phyloP scores from a whole-genome alignment of 2,113 vertebrate genomes.

The Dunckerocampus dactyliophorus region DNA sequence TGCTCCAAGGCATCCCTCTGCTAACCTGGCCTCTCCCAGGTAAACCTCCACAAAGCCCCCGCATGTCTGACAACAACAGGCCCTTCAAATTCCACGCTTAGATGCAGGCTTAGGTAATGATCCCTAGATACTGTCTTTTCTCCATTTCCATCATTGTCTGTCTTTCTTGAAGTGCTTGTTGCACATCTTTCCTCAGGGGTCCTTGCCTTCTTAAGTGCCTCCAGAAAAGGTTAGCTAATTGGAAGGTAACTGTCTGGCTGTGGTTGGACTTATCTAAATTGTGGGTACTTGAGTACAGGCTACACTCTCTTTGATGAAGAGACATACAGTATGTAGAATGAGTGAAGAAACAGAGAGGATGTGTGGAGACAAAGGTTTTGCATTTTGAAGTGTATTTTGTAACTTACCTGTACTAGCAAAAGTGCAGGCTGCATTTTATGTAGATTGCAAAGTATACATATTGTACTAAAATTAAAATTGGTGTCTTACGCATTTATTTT shows the following conservation, averaged over 20 bases:
- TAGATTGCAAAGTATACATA: neutral
- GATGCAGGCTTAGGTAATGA: constrained; percentile 73
- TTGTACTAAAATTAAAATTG: no score
- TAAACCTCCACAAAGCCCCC: constrained; percentile 64
- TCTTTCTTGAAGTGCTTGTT: constrained; percentile 62
- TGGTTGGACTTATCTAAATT: constrained; percentile 72
- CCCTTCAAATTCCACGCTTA: constrained; percentile 63
- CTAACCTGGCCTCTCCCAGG: constrained; percentile 62
- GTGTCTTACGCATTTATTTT: neutral
- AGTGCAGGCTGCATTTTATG: neutral
- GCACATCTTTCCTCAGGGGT: constrained; percentile 66
- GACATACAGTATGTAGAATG: constrained; percentile 43
- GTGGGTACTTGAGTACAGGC: constrained; percentile 60
- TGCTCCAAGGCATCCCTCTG: constrained; percentile 51
- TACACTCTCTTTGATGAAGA: constrained; percentile 61
- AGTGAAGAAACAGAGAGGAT: constrained; percentile 27
- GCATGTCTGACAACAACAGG: constrained; percentile 61
- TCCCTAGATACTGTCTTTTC: constrained; percentile 64
- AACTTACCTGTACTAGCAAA: neutral
- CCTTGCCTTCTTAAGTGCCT: constrained; percentile 71
- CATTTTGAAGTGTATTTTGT: constrained; percentile 1
- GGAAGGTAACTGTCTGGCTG: constrained; percentile 75
- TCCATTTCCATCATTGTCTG: constrained; percentile 44
- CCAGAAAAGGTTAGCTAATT: constrained; percentile 71
- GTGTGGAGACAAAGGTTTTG: constrained; percentile 4